Base-by-base conservation (phyloP, 2,888 invertebrate species). In the Scotopteryx bipunctaria region DNA sequence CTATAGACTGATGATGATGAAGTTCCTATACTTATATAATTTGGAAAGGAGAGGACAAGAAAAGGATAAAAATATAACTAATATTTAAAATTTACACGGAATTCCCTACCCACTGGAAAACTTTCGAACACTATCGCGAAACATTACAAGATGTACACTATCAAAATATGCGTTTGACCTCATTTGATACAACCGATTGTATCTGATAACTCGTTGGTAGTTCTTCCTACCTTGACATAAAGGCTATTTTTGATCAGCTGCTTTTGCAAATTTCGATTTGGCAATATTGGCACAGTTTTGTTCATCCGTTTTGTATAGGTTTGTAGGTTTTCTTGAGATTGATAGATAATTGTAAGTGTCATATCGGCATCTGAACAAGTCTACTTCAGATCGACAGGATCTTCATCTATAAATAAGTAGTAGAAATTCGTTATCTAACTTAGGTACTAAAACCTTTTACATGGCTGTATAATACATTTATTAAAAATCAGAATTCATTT, bases 111-210 rank as follows among this genome's bases (percentile, higher is more conserved):
- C 8, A 16, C 11, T 9, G 14, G 43, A 36, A 29, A 36, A 50
- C 41, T 41, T 52, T 16, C 50, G 38, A 35, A 59, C 45, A 41
- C 40, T 41, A 67, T 66, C 59, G 49, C 50, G 29, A 54, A 32
- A 51, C 25, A 62, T 69, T 69, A 69, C 56, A 67, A 63, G 63
- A 68, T 69, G 69, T 69, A 66, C 60, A 57, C 75, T 79, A 82
- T 83, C 81, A 62, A 71, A 69, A 68, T 76, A 76, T 76, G 69
- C 68, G 71, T 80, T 76, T 85, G 87, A 84, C 86, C 87, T 74
- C 78, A 82, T 82, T 87, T 69, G 56, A 71, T 59, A 64, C 61
- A 57, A 58, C 69, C 66, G 71, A 72, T 74, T 66, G 60, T 77
- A 67, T 59, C 55, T 59, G 80, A 85, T 83, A 83, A 77, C 59